A percentile compares a stretch with the other conserved stretches of the same genome.
These are phyloP conservation scores for Anolis carolinensis DNA, from an alignment of 2,113 vertebrate species.

Conservation along the genomic window DNA sequence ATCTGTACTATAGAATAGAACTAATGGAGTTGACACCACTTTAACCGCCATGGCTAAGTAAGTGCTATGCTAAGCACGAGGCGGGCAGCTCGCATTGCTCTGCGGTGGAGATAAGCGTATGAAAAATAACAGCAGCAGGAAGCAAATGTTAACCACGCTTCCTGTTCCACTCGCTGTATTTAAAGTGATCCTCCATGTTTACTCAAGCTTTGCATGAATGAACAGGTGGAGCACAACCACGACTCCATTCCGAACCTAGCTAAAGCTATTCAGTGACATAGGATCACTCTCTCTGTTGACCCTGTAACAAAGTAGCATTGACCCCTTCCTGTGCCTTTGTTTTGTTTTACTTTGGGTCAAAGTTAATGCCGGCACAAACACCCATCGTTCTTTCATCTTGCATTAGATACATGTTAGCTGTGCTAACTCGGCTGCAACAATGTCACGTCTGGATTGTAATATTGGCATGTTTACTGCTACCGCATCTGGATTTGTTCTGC, in stretches of 20 bases:
- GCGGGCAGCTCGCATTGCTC: background rate
- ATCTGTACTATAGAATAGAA: no score
- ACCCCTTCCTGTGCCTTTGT: background rate
- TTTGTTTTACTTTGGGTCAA: background rate
- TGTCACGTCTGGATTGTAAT: background rate
- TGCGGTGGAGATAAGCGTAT: background rate
- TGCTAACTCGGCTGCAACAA: background rate
- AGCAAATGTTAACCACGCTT: background rate
- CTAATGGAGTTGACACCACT: no score
- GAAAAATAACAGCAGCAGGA: background rate
- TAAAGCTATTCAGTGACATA: background rate
- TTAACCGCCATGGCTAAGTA: no score
- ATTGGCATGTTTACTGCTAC: no score
- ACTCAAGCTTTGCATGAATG: background rate
- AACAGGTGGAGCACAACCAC: background rate
- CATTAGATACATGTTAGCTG: background rate
- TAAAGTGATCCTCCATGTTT: background rate
- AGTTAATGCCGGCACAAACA: background rate
- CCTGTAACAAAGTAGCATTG: background rate
- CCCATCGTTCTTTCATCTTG: background rate
- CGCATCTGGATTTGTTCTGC: background rate
- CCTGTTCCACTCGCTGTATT: background rate
- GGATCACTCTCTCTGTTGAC: background rate
- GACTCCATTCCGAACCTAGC: no score
- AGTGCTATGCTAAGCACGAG: background rate